Conservation (phyloP, 2,797 vertebrate genomes). For the Pseudomugil gertrudae region DNA sequence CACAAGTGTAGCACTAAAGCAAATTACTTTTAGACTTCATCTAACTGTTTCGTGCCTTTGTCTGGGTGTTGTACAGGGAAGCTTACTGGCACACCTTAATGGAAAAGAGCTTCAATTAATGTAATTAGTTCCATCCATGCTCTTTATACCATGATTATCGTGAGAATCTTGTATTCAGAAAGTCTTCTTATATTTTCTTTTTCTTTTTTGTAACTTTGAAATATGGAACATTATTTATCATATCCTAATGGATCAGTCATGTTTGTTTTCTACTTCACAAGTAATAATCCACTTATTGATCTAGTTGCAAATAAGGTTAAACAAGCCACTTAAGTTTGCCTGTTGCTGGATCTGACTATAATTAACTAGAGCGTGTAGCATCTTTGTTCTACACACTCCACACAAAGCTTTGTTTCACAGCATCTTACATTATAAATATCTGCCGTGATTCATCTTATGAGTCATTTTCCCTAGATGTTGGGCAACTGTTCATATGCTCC, state of each 20-base stretch:
- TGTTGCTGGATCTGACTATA: background rate
- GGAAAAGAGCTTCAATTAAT: background rate
- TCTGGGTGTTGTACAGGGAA: background rate
- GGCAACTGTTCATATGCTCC: background rate
- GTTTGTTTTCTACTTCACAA: no score
- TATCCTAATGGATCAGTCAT: background rate
- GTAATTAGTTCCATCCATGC: conserved; percentile 2
- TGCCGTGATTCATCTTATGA: background rate
- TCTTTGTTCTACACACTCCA: no score
- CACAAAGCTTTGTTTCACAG: background rate
- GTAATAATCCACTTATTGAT: background rate
- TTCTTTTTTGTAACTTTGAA: background rate
- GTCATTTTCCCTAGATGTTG: background rate
- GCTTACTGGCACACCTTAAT: conserved; percentile 8
- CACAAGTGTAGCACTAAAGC: background rate
- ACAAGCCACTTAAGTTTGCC: background rate
- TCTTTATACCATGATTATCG: background rate
- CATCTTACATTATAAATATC: background rate
- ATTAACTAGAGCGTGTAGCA: background rate
- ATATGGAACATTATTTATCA: background rate
- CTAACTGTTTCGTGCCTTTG: background rate
- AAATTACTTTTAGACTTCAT: background rate
- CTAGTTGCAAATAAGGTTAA: background rate
- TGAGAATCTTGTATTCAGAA: background rate
- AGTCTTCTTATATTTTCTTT: background rate